phyloP scores from a whole-genome alignment of 2,797 vertebrate species.

The Glossophaga mutica region DNA sequence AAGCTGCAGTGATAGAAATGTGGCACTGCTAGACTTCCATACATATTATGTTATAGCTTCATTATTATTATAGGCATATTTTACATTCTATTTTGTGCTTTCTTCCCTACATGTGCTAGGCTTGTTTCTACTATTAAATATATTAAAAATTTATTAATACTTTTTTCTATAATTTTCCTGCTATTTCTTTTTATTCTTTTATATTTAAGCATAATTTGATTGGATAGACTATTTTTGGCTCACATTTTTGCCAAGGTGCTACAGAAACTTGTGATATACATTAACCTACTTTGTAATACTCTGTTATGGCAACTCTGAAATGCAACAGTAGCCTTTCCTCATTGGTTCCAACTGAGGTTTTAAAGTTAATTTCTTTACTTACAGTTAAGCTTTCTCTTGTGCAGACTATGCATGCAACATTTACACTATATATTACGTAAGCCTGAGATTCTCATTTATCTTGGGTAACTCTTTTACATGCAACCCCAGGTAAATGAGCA shows the following conservation, averaged over 20 bases:
- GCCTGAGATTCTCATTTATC: not conserved
- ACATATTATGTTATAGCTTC: not conserved
- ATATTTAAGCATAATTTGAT: not conserved
- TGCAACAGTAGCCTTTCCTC: not conserved
- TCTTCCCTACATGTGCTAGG: not conserved
- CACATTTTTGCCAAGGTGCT: constrained; percentile 2
- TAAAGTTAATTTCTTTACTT: constrained; percentile 20
- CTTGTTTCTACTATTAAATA: constrained; percentile 6
- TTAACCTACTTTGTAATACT: not conserved
- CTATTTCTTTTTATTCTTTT: not conserved
- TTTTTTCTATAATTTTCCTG: not conserved
- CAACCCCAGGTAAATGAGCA: not conserved
- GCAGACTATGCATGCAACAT: not conserved
- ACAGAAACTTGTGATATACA: not conserved
- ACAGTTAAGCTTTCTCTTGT: not conserved
- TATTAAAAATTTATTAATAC: not conserved
- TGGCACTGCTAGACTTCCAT: not conserved
- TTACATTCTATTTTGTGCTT: not conserved
- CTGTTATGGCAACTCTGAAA: not conserved
- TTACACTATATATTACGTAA: not conserved
- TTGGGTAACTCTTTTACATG: not conserved
- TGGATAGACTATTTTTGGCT: not conserved
- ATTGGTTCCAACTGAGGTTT: not conserved
- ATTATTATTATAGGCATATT: not conserved
- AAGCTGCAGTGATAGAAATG: not conserved